Evolutionary conservation across 2,797 vertebrate genomes (phyloP), one percentile per base, ranked within the genome.

Genomic region (Synanceia verrucosa): DNA sequence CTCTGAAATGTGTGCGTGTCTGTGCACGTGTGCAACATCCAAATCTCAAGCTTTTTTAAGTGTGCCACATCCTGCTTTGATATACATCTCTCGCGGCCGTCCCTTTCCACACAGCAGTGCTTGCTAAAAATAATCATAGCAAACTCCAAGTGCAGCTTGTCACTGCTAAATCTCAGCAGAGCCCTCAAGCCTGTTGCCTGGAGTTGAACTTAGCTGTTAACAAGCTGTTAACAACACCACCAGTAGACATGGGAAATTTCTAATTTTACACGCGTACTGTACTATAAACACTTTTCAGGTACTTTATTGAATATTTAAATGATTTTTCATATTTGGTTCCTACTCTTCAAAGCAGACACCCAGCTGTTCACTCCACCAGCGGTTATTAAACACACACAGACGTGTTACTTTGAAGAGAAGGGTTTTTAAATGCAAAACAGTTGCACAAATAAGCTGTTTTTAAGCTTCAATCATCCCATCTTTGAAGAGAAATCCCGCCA

Each of bases 71-170:
- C 62, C 23, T 16, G 33, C 78, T 75, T 83, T 80, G 79, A 85
- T 84, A 79, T 87, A 84, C 84, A 76, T 86, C 68, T 67, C 77
- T 62, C 36, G 51, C 69, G 46, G 73, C 67, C 48, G n/a, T 72
- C 65, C 44, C 69, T 50, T 82, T 79, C 53, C 70, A 66, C 76
- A 62, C 65, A 75, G 73, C 70, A 70, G 39, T 19, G 37, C 64
- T 37, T 53, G 63, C 89, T 90, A 87, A 90, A 90, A 90, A 89
- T 87, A 90, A 84, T 88, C 84, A 67, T 23, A 14, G 74, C 82
- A 70, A 58, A 68, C 74, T 81, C 74, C 56, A 33, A 82, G 84
- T 78, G 84, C 77, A 64, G 65, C 82, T 81, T 81, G 84, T 84
- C 83, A 65, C 66, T 53, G 70, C 70, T 71, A 74, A 87, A 84